These are phyloP conservation scores for Siniperca obscura DNA, from an alignment of 2,797 vertebrate genomes.

Conservation along the genomic window DNA sequence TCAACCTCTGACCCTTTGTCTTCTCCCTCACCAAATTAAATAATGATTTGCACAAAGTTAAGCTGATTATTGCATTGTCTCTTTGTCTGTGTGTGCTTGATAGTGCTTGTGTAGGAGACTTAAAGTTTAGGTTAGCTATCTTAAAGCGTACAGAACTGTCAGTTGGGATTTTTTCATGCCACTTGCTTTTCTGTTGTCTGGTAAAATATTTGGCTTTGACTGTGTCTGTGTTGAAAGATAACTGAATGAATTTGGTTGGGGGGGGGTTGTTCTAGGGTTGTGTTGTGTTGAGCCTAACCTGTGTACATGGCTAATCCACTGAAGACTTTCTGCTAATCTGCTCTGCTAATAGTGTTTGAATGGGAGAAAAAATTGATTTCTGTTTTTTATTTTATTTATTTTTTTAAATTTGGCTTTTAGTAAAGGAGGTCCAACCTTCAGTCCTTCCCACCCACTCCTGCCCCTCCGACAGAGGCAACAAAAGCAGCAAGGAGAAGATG, in stretches of 20 bases:
- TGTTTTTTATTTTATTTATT: too few relatives aligned
- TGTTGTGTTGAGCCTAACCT: not conserved
- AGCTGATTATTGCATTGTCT: not conserved
- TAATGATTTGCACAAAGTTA: not conserved
- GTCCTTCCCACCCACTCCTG: constrained; percentile 93
- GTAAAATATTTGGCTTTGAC: not conserved
- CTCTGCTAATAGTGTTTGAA: not conserved
- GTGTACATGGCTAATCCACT: not conserved
- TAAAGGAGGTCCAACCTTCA: constrained; percentile 91
- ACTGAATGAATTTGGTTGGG: not conserved
- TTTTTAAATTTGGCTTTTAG: constrained; percentile 65
- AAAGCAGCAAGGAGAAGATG: constrained; percentile 91
- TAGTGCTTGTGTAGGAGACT: not conserved
- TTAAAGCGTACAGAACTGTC: not conserved
- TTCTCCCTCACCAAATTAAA: not conserved
- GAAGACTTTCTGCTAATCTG: not conserved
- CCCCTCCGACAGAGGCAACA: constrained; percentile 97
- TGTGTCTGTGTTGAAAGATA: constrained; percentile 4
- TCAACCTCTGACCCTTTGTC: constrained; percentile 26
- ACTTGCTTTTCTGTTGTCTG: constrained; percentile 1
- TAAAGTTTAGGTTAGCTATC: not conserved
- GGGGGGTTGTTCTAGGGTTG: not conserved
- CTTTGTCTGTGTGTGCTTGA: constrained; percentile 17
- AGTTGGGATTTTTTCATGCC: not conserved
- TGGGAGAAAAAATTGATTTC: not conserved